Conservation (phyloP, 1,140 invertebrate genomes). For the fruit fly (Drosophila melanogaster) region DNA sequence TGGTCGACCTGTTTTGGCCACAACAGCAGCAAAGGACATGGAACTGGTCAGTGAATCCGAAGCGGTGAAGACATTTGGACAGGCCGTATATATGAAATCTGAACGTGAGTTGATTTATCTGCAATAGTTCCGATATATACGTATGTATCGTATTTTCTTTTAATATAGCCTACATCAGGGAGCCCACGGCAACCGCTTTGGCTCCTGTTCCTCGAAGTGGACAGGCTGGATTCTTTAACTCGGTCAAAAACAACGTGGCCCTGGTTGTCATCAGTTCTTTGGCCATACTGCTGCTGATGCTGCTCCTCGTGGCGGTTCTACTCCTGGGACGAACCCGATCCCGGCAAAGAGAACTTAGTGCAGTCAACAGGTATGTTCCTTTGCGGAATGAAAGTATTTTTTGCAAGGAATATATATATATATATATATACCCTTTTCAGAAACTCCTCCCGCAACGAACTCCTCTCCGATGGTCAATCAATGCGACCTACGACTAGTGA, state of each 20-base stretch:
- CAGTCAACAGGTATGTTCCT: constrained; percentile 56
- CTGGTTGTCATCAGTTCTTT: constrained; percentile 85
- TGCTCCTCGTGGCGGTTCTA: constrained; percentile 87
- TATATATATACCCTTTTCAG: constrained; percentile 24
- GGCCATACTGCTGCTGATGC: constrained; percentile 87
- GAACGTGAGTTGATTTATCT: constrained; percentile 88
- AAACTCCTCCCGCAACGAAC: constrained; percentile 73
- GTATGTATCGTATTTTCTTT: too few relatives aligned
- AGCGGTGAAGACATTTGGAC: constrained; percentile 89
- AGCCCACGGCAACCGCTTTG: constrained; percentile 86
- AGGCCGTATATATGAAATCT: constrained; percentile 91
- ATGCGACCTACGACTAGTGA: constrained; percentile 68
- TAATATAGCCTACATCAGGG: constrained; percentile 87
- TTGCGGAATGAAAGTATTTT: not conserved
- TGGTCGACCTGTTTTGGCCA: constrained; percentile 90
- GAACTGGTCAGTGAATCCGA: constrained; percentile 89
- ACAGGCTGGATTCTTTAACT: constrained; percentile 87
- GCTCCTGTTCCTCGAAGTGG: constrained; percentile 87
- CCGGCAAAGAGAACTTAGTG: constrained; percentile 84
- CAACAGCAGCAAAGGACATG: constrained; percentile 92
- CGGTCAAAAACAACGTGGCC: constrained; percentile 84
- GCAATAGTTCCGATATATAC: too few relatives aligned
- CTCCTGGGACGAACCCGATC: constrained; percentile 86
- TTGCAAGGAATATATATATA: too few relatives aligned
- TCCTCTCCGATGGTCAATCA: constrained; percentile 72